phyloP scores from a whole-genome alignment of 2,113 vertebrate genomes.

The Puma concolor region DNA sequence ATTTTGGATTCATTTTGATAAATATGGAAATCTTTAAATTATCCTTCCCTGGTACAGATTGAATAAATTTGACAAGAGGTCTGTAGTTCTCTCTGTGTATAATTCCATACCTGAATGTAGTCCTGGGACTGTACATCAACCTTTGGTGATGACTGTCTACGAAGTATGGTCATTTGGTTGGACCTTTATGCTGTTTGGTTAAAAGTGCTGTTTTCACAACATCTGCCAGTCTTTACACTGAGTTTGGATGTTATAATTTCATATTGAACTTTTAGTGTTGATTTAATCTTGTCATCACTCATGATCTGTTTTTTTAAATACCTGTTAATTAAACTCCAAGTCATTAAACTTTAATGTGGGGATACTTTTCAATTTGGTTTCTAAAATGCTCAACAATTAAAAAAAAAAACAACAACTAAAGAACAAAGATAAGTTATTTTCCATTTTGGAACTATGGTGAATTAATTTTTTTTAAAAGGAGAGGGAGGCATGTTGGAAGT shows the following conservation, averaged over 20 bases:
- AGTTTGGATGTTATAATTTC: conserved; percentile 20
- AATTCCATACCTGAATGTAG: not conserved
- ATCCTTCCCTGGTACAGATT: not conserved
- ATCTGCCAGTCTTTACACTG: not conserved
- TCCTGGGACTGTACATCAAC: not conserved
- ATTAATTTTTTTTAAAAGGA: conserved; percentile 1
- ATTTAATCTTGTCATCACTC: not conserved
- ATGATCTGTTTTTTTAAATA: conserved; percentile 35
- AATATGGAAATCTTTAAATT: conserved; percentile 9
- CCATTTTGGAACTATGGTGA: not conserved
- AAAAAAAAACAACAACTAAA: not conserved
- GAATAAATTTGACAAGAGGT: not conserved
- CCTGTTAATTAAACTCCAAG: not conserved
- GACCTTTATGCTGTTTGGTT: not conserved
- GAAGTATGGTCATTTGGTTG: not conserved
- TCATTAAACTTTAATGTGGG: not conserved
- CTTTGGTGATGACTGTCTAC: not conserved
- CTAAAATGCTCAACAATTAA: not conserved
- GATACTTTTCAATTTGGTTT: not conserved
- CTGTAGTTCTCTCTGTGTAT: not conserved
- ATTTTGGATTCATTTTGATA: not conserved
- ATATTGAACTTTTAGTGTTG: not conserved
- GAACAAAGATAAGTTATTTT: conserved; percentile 1
- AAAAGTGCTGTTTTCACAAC: not conserved
- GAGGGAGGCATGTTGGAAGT: not conserved